Percentiles rank a stretch among this genome's conserved stretches.
Conservation (phyloP, 2,113 vertebrate species). For the Neogobius melanostomus region DNA sequence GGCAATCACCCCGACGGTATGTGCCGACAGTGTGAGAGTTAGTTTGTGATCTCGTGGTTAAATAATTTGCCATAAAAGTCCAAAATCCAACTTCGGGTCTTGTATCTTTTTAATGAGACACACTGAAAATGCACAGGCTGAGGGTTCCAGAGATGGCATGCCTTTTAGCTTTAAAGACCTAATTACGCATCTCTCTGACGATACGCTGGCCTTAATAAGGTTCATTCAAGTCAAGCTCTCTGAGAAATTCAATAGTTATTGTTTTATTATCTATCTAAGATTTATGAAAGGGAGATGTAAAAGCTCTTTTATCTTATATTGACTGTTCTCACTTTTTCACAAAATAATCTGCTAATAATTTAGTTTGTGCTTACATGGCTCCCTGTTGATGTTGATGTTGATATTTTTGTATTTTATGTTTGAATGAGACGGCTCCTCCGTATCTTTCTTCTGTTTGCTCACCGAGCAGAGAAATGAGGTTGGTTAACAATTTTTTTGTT, state of each 20-base stretch:
- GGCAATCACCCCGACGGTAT: conserved; percentile 10
- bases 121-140: conserved; percentile 34
- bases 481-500: too few relatives aligned
- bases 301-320: neutral
- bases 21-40: neutral
- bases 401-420: too few relatives aligned
- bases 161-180: conserved; percentile 43
- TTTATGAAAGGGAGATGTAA: neutral
- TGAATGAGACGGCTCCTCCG: too few relatives aligned
- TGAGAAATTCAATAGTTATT: conserved; percentile 25
- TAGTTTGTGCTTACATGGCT: too few relatives aligned
- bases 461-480: too few relatives aligned
- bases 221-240: conserved; percentile 19
- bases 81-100: conserved; percentile 22
- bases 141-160: conserved; percentile 30
- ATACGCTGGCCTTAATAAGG: conserved; percentile 44
- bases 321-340: neutral
- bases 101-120: conserved; percentile 39
- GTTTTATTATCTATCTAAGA: conserved; percentile 8
- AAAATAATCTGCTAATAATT: neutral
- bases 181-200: conserved; percentile 36
- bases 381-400: too few relatives aligned
- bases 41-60: neutral
- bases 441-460: too few relatives aligned
- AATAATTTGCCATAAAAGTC: conserved; percentile 27